phyloP scores from a whole-genome alignment of 2,797 vertebrate genomes.

The Brotula barbata region DNA sequence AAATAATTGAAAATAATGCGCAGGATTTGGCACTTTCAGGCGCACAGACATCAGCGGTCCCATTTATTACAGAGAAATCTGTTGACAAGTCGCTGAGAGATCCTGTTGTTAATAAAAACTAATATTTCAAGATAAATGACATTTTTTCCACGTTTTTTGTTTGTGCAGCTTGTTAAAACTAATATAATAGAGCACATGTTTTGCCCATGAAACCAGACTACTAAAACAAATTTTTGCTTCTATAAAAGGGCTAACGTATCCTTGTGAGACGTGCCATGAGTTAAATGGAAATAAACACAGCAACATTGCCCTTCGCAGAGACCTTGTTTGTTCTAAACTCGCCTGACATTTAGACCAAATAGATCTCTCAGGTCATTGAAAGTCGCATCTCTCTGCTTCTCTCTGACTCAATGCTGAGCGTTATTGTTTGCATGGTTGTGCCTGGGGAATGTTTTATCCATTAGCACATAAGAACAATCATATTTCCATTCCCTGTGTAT shows the following conservation, averaged over 20 bases:
- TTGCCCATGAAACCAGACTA: conserved; percentile 4
- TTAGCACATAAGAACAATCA: conserved; percentile 71
- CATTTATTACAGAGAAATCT: not conserved
- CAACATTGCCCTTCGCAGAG: conserved; percentile 40
- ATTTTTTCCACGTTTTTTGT: conserved; percentile 15
- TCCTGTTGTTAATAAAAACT: conserved; percentile 24
- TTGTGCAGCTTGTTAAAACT: not conserved
- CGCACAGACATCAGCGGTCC: too few relatives aligned
- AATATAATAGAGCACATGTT: conserved; percentile 9
- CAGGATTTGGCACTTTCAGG: too few relatives aligned
- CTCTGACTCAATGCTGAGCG: conserved; percentile 28
- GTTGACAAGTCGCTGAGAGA: conserved; percentile 1
- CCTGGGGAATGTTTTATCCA: conserved; percentile 42
- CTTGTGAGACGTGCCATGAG: conserved; percentile 23
- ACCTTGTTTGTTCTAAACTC: conserved; percentile 36
- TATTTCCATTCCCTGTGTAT: conserved; percentile 62
- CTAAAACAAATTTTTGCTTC: conserved; percentile 14
- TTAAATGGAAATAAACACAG: conserved; percentile 46
- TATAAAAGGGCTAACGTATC: conserved; percentile 27
- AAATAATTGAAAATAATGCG: too few relatives aligned
- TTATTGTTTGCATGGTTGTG: conserved; percentile 55
- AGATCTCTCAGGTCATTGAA: conserved; percentile 26
- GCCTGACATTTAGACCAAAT: conserved; percentile 44
- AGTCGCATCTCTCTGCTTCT: conserved; percentile 27
- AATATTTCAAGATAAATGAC: conserved; percentile 4